Base-by-base conservation (phyloP, 2,888 invertebrate species). In the Tuberolachnus salignus region DNA sequence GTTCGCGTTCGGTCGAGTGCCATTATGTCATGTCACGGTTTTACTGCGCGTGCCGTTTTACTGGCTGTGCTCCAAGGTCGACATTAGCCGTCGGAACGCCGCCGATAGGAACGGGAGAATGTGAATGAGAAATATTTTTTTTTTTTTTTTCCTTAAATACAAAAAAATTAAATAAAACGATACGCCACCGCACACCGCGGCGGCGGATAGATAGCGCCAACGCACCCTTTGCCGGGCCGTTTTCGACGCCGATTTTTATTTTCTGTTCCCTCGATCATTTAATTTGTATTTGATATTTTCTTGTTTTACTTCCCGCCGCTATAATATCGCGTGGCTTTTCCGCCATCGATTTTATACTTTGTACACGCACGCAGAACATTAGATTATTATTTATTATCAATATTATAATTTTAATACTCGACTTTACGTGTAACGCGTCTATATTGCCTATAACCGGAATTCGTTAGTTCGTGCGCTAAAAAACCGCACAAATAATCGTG, bases 261-360 rank as follows among this genome's bases (percentile, higher is more conserved):
- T 26, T 3, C 16, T 66, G 44, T 16, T 1, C 16, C 11, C 66
- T 1, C 21, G 16, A 13, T 64, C 61, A n/a, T n/a, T n/a, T n/a
- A n/a, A n/a, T n/a, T n/a, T n/a, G n/a, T n/a, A n/a, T n/a, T n/a
- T n/a, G n/a, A 61, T 26, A 61, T 34, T 34, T 44, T 44, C 63
- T 26, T 6, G 4, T 14, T 1, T n/a, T 6, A 0, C 46, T 3
- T 8, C 46, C 46, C 19, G 23, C 23, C 21, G 53, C 14, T 6
- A 26, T 46, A 34, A 34, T 34, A 13, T 26, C 23, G 55, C 57
- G 69, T 69, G 19, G 34, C 51, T 9, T 42, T 55, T 53, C 55
- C 55, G 42, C 55, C 59, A 70, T 57, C 57, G 70, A 69, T 69
- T 69, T 69, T 6, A 34, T 44, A 16, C 13, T 70, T 21, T 13